Evolutionary conservation across 2,888 invertebrate genomes (phyloP), one percentile per base, ranked within the genome.

Genomic region (Philonicus albiceps): DNA sequence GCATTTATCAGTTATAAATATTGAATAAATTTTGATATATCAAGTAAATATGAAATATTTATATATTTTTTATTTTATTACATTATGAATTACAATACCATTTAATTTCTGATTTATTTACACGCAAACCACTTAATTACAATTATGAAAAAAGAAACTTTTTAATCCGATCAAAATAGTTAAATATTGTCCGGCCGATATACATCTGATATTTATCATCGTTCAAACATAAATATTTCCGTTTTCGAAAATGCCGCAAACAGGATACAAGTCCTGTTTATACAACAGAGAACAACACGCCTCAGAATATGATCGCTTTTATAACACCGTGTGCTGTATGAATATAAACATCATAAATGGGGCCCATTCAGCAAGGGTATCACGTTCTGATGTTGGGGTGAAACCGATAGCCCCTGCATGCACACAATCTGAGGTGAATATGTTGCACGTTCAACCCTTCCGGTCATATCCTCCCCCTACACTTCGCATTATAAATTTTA

Each of bases 301-400:
- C 64, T 40, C 49, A 83, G 64, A 72, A 83, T 83, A 83, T 83
- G 72, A 72, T 72, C 72, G 72, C 83, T 53, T 81, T 81, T 81
- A 81, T 81, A 81, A 81, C 49, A 19, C 49, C 49, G n/a, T 49
- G 49, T 49, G 55, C 55, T 30, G 55, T 72, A 83, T 83, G 83
- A 83, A 83, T 83, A 72, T 72, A 83, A 83, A 83, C 72, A 19
- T 30, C 83, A 83, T 37, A 83, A 83, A 83, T 72, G 37, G 83
- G 83, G 30, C 34, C 34, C 72, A 49, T 83, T 83, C 27, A 72
- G 72, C 30, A 16, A 19, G 83, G 13, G 37, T 34, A 83, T 83
- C 40, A 64, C 83, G 37, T 64, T 37, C 40, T 72, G 40, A 83
- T 27, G 22, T 72, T 27, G 19, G n/a, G 83, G 43, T 16, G 49